These are phyloP conservation scores for Cololabis saira DNA, from an alignment of 2,113 vertebrate species.

Conservation along the genomic window DNA sequence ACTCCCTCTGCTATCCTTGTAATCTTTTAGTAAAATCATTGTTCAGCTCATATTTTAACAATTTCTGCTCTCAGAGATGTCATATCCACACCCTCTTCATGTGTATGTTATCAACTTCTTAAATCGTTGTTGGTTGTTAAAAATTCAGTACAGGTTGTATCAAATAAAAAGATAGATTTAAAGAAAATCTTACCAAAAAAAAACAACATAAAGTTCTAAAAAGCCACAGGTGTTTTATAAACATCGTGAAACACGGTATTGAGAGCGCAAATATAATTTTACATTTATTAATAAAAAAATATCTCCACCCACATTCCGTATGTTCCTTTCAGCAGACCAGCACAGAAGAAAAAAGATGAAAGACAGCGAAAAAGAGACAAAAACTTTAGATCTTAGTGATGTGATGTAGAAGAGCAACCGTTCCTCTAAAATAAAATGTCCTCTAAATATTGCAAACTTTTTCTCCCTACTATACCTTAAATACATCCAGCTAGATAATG, in stretches of 20 bases:
- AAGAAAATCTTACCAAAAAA: too few species aligned
- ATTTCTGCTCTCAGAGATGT: slow-evolving; percentile 6
- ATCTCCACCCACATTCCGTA: background rate
- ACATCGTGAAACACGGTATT: background rate
- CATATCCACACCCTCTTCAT: background rate
- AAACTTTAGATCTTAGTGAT: too few species aligned
- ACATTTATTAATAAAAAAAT: background rate
- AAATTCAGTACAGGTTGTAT: background rate
- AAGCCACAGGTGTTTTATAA: background rate
- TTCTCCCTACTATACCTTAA: too few species aligned
- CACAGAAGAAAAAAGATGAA: background rate
- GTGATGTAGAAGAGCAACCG: too few species aligned
- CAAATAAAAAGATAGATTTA: background rate
- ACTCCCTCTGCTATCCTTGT: slow-evolving; percentile 4
- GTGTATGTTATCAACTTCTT: background rate
- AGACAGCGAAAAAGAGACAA: background rate
- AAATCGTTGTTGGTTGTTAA: background rate
- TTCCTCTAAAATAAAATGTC: too few species aligned
- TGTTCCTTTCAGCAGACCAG: background rate
- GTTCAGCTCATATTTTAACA: background rate
- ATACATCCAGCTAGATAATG: too few species aligned
- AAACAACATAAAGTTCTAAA: background rate
- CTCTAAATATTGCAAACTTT: background rate
- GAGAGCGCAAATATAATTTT: too few species aligned
- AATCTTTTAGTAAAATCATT: background rate